Conservation (phyloP, 2,113 vertebrate species). For the Lates calcarifer region DNA sequence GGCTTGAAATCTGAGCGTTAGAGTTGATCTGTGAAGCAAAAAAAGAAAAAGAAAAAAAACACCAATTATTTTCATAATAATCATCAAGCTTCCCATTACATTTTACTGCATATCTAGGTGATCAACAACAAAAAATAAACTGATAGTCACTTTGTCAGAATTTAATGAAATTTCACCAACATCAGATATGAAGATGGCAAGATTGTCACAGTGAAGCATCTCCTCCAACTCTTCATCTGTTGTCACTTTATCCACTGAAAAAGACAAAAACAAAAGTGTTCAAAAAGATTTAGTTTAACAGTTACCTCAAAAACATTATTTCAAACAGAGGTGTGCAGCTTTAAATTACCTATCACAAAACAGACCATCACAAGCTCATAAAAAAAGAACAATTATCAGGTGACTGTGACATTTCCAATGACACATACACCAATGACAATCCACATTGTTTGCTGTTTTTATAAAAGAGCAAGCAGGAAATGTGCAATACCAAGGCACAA, state of each 20-base stretch:
- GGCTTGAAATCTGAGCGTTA: slow-evolving; percentile 85
- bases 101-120: background rate
- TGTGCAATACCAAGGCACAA: background rate
- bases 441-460: background rate
- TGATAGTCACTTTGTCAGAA: too few relatives aligned
- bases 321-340: too few relatives aligned
- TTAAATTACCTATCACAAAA: background rate
- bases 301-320: background rate
- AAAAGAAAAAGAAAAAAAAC: background rate
- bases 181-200: slow-evolving; percentile 90
- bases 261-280: background rate
- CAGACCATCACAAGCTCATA: background rate
- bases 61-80: background rate
- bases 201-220: slow-evolving; percentile 89
- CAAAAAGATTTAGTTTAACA: background rate
- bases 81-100: background rate
- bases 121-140: background rate
- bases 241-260: slow-evolving; percentile 89
- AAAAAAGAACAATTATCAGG: background rate
- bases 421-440: background rate
- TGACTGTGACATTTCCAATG: background rate
- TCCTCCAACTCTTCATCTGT: slow-evolving; percentile 92
- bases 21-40: slow-evolving; percentile 83
- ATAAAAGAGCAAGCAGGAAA: too few relatives aligned
- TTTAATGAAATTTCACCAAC: slow-evolving; percentile 76